Percentiles rank a stretch among this genome's conserved stretches.
These are phyloP conservation scores for Argentina silus DNA, from an alignment of 2,797 vertebrate genomes.

Conservation along the genomic window DNA sequence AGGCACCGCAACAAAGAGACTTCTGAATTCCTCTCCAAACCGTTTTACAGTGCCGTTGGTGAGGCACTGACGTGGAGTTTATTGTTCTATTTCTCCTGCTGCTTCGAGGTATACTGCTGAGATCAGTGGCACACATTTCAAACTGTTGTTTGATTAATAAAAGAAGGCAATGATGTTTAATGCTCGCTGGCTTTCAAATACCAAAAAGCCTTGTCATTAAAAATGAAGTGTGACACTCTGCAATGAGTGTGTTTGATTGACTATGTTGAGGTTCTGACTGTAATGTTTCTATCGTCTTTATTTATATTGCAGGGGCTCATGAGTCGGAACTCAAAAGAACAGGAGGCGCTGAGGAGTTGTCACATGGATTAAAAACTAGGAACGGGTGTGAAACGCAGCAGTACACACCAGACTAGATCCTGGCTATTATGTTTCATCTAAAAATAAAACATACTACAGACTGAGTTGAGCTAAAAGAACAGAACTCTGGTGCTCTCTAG, in stretches of 20 bases:
- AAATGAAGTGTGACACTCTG: slow-evolving; percentile 75
- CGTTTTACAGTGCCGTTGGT: slow-evolving; percentile 65
- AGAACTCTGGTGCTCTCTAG: slow-evolving; percentile 64
- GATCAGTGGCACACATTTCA: slow-evolving; percentile 77
- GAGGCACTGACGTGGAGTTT: slow-evolving; percentile 67
- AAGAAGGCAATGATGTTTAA: slow-evolving; percentile 75
- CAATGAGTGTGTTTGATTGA: slow-evolving; percentile 77
- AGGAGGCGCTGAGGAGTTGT: slow-evolving; percentile 70
- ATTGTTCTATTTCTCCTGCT: slow-evolving; percentile 69
- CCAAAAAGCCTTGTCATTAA: slow-evolving; percentile 73
- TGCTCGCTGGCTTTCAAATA: slow-evolving; percentile 63
- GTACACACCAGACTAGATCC: slow-evolving; percentile 70
- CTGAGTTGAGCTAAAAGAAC: slow-evolving; percentile 71
- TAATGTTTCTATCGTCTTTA: slow-evolving; percentile 76
- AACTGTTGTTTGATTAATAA: slow-evolving; percentile 82
- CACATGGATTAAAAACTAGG: slow-evolving; percentile 74
- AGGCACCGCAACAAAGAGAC: slow-evolving; percentile 69
- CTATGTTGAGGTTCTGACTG: slow-evolving; percentile 69
- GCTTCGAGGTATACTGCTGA: slow-evolving; percentile 72
- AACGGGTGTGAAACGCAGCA: slow-evolving; percentile 69
- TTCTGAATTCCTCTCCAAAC: slow-evolving; percentile 64
- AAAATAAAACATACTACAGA: slow-evolving; percentile 70
- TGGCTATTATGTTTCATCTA: slow-evolving; percentile 78
- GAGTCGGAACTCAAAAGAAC: slow-evolving; percentile 68
- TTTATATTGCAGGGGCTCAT: slow-evolving; percentile 70